Evolutionary conservation across 1,140 invertebrate species (phyloP).

Genomic region (Odontomachus brunneus): DNA sequence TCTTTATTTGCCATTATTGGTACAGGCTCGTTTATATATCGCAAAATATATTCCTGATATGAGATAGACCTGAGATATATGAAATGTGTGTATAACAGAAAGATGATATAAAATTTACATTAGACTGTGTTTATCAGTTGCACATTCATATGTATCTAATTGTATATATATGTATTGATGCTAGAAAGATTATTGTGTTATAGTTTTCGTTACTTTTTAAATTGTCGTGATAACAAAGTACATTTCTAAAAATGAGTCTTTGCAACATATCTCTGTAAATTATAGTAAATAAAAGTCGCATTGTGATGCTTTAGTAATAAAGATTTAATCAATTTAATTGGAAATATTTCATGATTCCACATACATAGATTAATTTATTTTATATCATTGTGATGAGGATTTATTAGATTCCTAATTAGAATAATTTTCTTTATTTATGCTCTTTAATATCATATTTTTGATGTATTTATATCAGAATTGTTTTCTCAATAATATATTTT

Average conservation of each 20-base stretch:
- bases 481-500: constrained; percentile 12
- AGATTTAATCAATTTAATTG: constrained; percentile 4
- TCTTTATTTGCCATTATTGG: not conserved
- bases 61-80: not conserved
- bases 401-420: not conserved
- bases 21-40: not conserved
- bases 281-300: not conserved
- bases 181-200: not conserved
- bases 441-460: no score
- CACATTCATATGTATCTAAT: not conserved
- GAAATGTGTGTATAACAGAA: not conserved
- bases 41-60: not conserved
- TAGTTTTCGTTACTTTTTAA: not conserved
- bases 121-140: not conserved
- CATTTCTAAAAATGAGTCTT: not conserved
- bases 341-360: not conserved
- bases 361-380: not conserved
- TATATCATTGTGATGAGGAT: not conserved
- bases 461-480: no score
- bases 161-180: not conserved
- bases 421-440: not conserved
- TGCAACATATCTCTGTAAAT: not conserved
- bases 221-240: not conserved
- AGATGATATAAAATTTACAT: not conserved
- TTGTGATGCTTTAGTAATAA: not conserved